Evolutionary conservation across 2,797 vertebrate species (phyloP).

Genomic region (Diplodus sargus): DNA sequence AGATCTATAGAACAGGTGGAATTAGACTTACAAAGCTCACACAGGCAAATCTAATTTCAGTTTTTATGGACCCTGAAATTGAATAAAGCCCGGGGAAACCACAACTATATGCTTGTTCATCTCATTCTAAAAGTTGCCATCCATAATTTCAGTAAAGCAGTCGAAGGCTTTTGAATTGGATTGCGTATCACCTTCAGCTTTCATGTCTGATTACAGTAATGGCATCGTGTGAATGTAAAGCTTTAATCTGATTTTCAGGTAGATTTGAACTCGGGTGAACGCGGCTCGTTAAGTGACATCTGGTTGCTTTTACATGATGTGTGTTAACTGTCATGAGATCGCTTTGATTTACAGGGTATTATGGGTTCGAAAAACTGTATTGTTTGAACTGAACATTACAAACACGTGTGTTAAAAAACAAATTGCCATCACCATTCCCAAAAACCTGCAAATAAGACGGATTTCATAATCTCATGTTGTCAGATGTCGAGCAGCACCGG

Average conservation of each 20-base stretch:
- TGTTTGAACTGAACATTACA: slow-evolving; percentile 58
- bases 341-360: slow-evolving; percentile 14
- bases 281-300: slow-evolving; percentile 31
- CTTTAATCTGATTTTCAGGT: slow-evolving; percentile 41
- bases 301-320: not conserved
- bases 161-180: slow-evolving; percentile 21
- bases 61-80: slow-evolving; percentile 56
- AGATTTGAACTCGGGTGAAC: slow-evolving; percentile 27
- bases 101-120: slow-evolving; percentile 1
- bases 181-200: slow-evolving; percentile 25
- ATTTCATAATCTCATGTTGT: slow-evolving; percentile 66
- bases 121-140: slow-evolving; percentile 30
- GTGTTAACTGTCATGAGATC: not conserved
- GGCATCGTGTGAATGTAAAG: slow-evolving; percentile 13
- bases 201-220: slow-evolving; percentile 28
- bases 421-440: slow-evolving; percentile 45
- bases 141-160: slow-evolving; percentile 14
- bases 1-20: slow-evolving; percentile 16
- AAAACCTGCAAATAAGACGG: slow-evolving; percentile 58
- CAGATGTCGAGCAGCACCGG: slow-evolving; percentile 73
- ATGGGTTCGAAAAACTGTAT: slow-evolving; percentile 48
- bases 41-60: slow-evolving; percentile 40
- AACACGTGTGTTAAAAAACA: slow-evolving; percentile 52
- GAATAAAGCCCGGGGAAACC: slow-evolving; percentile 32
- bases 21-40: slow-evolving; percentile 12